Base-by-base conservation (phyloP, 2,888 invertebrate species). In the Noctua fimbriata region DNA sequence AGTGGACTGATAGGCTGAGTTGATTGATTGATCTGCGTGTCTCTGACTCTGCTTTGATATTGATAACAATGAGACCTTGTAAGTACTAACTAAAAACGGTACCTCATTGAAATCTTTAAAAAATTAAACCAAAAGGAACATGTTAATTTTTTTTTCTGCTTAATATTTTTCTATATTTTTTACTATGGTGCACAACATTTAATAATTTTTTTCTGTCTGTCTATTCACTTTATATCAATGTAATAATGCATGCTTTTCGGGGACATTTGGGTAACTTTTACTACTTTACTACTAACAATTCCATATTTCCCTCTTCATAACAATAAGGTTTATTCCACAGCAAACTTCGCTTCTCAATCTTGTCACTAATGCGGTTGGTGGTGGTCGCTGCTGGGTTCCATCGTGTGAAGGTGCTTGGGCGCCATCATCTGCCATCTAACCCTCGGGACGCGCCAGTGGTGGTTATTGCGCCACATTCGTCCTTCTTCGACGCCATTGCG, bases 381-480 rank as follows among this genome's bases (percentile, higher is more conserved):
- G 99, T 98, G 97, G 97, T 98, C 87, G 97, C 97, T 74, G 98
- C 98, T 79, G 99, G 99, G 81, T 99, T 99, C 96, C 98, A 98
- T 92, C 97, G 98, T 90, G 97, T 99, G 88, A 97, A 97, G 90
- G 97, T 98, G 89, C 98, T 98, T 93, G 99, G 99, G 74, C 97
- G 97, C 87, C 93, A 95, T 88, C 95, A 96, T 90, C 86, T 94
- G 93, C 97, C 93, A 92, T 93, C 95, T 18, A 92, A 92, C 88
- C 95, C 92, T 28, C 89, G 98, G 41, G 98, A 98, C 87, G 99
- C 99, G 9, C 98, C 99, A 2, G 98, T 99, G 87, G 96, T 99
- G 85, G 98, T 98, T 78, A 97, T 98, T 84, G 99, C 99, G 9
- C 99, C 99, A 6, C 99, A 99, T 94, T 99, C 99, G 63, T 98